phyloP scores from a whole-genome alignment of 2,113 vertebrate species.

The Paedocypris sp. region DNA sequence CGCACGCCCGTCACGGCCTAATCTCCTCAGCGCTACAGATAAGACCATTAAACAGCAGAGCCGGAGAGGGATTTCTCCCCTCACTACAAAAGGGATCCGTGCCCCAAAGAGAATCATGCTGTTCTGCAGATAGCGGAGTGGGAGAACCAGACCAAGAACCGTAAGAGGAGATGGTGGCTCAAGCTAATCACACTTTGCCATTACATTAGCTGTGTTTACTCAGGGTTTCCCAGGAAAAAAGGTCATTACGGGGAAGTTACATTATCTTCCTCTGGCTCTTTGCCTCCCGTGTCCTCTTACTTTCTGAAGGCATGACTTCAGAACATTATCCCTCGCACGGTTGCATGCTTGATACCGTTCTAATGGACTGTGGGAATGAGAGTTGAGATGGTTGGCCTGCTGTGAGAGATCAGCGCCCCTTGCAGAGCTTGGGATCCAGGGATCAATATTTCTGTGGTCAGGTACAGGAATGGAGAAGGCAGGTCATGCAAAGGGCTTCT shows the following conservation, averaged over 20 bases:
- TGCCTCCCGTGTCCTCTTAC: conserved; percentile 18
- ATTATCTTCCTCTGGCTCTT: conserved; percentile 41
- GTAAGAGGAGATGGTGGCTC: conserved; percentile 5
- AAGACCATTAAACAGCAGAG: conserved; percentile 58
- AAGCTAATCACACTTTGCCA: conserved; percentile 43
- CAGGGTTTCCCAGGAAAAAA: conserved; percentile 43
- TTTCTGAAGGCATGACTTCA: conserved; percentile 33
- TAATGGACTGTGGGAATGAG: conserved; percentile 33
- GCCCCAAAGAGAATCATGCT: conserved; percentile 8
- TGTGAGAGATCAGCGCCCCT: conserved; percentile 6
- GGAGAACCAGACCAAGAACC: not conserved
- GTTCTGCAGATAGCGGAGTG: conserved; percentile 15
- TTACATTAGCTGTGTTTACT: conserved; percentile 55
- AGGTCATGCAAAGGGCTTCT: conserved; percentile 18
- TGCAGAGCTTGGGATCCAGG: conserved; percentile 9
- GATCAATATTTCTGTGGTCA: conserved; percentile 30
- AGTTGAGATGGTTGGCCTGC: not conserved
- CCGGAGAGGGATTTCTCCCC: conserved; percentile 48
- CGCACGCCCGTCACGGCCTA: conserved; percentile 43
- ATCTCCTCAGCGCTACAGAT: conserved; percentile 46
- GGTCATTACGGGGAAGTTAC: conserved; percentile 41
- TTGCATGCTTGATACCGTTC: conserved; percentile 34
- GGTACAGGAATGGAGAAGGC: conserved; percentile 5
- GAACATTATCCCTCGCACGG: conserved; percentile 28
- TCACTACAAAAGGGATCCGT: conserved; percentile 46